phyloP scores from a whole-genome alignment of 2,797 vertebrate genomes.

The Scomberomorus guttatus region DNA sequence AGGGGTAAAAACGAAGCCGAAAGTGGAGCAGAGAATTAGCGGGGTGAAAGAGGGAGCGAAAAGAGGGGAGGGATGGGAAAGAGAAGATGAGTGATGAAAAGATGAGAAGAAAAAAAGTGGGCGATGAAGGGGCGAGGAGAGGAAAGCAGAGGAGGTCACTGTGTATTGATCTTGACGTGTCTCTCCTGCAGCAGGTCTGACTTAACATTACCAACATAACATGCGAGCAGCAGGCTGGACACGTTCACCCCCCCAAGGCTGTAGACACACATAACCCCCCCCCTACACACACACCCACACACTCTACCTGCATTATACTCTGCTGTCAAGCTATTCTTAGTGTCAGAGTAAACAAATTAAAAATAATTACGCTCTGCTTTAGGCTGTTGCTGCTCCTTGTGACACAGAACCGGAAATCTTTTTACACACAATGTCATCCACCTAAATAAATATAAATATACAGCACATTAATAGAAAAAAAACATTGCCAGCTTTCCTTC shows the following conservation, averaged over 20 bases:
- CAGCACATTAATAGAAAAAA: not conserved
- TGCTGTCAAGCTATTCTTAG: slow-evolving; percentile 40
- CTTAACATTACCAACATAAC: slow-evolving; percentile 58
- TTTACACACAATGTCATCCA: not conserved
- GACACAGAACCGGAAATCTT: slow-evolving; percentile 13
- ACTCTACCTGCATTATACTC: slow-evolving; percentile 4
- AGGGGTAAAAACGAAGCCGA: slow-evolving; percentile 39
- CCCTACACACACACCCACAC: not conserved
- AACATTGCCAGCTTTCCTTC: not conserved
- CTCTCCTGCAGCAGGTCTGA: slow-evolving; percentile 63
- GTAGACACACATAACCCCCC: slow-evolving; percentile 18
- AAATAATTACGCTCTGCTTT: slow-evolving; percentile 38
- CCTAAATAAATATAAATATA: not conserved
- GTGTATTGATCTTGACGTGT: slow-evolving; percentile 66
- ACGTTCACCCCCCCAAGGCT: slow-evolving; percentile 37
- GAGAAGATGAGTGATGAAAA: slow-evolving; percentile 27
- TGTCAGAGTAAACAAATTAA: slow-evolving; percentile 32
- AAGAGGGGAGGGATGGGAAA: slow-evolving; percentile 4
- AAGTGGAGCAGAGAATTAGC: slow-evolving; percentile 49
- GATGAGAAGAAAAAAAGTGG: slow-evolving; percentile 30
- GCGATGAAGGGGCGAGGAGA: slow-evolving; percentile 19
- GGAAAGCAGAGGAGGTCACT: slow-evolving; percentile 61
- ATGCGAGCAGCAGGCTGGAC: slow-evolving; percentile 58
- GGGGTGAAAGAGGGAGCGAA: slow-evolving; percentile 12
- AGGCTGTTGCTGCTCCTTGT: not conserved